Conservation (phyloP, 2,888 invertebrate genomes). For the Campoletis raptor region DNA sequence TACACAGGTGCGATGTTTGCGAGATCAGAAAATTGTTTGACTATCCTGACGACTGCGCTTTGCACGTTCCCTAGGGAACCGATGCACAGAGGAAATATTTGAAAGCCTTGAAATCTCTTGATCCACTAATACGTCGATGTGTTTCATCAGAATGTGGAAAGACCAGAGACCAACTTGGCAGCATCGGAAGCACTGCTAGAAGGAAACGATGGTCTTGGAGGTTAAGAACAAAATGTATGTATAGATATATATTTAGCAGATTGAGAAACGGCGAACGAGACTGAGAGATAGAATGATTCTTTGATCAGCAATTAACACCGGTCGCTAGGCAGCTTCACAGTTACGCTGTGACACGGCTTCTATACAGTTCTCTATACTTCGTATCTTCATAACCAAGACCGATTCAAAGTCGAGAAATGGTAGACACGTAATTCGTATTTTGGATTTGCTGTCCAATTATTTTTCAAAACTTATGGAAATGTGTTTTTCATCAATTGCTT, state of each 20-base stretch:
- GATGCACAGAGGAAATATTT: constrained; percentile 64
- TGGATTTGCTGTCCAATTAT: neutral
- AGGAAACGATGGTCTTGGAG: constrained; percentile 37
- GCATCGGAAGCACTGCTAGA: constrained; percentile 24
- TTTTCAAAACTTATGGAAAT: neutral
- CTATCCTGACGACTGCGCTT: constrained; percentile 64
- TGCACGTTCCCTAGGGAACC: constrained; percentile 70
- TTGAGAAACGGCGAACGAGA: constrained; percentile 12
- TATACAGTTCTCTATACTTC: constrained; percentile 70
- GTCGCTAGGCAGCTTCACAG: constrained; percentile 50
- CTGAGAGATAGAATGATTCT: constrained; percentile 65
- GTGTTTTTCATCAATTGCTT: neutral
- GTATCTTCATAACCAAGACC: constrained; percentile 66
- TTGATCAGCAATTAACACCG: constrained; percentile 81
- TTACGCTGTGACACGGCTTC: constrained; percentile 52
- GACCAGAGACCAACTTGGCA: constrained; percentile 30
- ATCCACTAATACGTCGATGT: constrained; percentile 7
- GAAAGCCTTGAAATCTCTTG: constrained; percentile 31
- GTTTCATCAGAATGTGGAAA: constrained; percentile 26
- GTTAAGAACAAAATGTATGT: constrained; percentile 32
- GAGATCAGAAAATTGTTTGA: constrained; percentile 74
- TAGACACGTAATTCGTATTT: neutral
- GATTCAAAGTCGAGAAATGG: constrained; percentile 47
- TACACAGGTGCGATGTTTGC: constrained; percentile 33
- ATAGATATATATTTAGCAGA: neutral